A percentile compares a stretch with the other conserved stretches of the same genome.
Conservation (phyloP, 2,113 vertebrate species). For the Lophotis ruficrista region DNA sequence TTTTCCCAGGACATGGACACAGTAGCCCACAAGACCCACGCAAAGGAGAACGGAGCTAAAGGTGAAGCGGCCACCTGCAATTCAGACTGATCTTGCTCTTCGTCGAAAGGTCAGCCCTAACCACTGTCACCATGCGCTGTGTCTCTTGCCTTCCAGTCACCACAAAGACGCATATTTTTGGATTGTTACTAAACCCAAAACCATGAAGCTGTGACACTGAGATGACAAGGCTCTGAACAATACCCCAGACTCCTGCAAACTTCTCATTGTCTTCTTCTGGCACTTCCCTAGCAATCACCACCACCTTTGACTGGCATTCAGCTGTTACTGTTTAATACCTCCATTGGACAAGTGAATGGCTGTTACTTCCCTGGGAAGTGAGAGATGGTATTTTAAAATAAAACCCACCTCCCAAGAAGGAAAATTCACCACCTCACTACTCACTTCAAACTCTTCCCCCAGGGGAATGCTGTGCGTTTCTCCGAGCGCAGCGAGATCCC, state of each 20-base stretch:
- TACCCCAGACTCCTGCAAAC: neutral
- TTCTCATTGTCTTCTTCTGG: neutral
- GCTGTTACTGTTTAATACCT: neutral
- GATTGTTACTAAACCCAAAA: neutral
- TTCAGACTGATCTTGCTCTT: neutral
- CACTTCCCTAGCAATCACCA: neutral
- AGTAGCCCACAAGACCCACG: neutral
- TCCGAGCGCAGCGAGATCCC: fast-evolving
- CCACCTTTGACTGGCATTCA: neutral
- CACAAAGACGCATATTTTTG: neutral
- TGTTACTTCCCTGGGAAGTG: neutral
- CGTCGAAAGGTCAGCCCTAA: neutral
- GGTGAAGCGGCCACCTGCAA: neutral
- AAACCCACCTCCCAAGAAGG: neutral
- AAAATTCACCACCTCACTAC: neutral
- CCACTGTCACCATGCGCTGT: neutral
- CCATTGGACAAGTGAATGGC: neutral
- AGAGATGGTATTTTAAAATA: neutral
- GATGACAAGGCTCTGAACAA: neutral
- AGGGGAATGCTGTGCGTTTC: fast-evolving
- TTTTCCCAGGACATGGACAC: neutral
- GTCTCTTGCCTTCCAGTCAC: neutral
- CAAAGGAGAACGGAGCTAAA: neutral
- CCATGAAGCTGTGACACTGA: neutral
- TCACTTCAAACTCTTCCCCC: constrained; percentile 17